A percentile compares a stretch with the other conserved stretches of the same genome.
Conservation (phyloP, 2,888 invertebrate genomes). For the Drosophila austrosaltans region DNA sequence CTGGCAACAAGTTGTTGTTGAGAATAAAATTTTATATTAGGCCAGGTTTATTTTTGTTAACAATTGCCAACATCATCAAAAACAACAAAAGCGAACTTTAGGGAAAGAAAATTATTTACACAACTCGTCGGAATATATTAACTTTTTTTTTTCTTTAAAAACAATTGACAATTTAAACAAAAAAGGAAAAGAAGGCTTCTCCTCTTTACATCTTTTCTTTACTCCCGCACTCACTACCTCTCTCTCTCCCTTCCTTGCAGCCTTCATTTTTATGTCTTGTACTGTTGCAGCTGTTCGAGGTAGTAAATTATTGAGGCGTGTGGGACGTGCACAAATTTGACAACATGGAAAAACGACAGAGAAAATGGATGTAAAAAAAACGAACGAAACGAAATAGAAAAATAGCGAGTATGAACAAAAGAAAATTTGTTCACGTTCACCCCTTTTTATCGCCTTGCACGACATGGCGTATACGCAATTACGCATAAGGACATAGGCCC, state of each 20-base stretch:
- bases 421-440: conserved; percentile 12
- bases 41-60: not conserved
- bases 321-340: conserved; percentile 55
- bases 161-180: conserved; percentile 35
- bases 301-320: conserved; percentile 57
- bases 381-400: not conserved
- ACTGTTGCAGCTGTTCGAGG: conserved; percentile 49
- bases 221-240: not conserved
- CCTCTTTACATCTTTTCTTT: conserved; percentile 24
- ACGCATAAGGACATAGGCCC: conserved; percentile 54
- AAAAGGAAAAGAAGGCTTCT: conserved; percentile 12
- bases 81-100: conserved; percentile 1
- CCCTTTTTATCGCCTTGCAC: conserved; percentile 30
- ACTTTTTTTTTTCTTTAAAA: conserved; percentile 22
- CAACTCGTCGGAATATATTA: conserved; percentile 10
- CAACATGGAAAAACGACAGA: not conserved
- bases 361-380: not conserved
- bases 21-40: not conserved
- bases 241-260: not conserved
- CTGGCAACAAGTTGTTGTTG: not conserved
- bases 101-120: not conserved
- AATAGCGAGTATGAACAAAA: conserved; percentile 6
- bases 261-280: conserved; percentile 49
- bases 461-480: conserved; percentile 56
- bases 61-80: conserved; percentile 2